Base-by-base conservation (phyloP, 2,888 invertebrate genomes). In the Stegana nigrithorax region DNA sequence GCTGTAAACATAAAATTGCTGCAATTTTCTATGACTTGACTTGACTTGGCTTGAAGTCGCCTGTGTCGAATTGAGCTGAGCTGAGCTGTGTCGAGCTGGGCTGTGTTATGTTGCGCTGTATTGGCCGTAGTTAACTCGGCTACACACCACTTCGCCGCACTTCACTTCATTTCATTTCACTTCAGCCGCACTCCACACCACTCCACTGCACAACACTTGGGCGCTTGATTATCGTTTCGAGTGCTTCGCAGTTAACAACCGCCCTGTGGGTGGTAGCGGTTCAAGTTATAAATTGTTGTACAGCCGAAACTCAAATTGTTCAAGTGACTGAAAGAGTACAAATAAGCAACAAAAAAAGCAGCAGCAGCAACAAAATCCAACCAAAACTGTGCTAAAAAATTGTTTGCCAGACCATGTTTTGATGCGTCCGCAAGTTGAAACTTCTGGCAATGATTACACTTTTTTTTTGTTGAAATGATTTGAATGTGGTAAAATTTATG, bases 1-100 rank as follows among this genome's bases (percentile, higher is more conserved):
- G 78, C 77, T 80, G 77, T 77, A 76, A 80, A 78, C 72, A 70
- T 78, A 73, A 77, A 77, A 77, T 77, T 77, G 80, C 75, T 60
- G 77, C 78, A 80, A 77, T 77, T 77, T 77, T 80, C 78, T 72
- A 78, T 80, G 73, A 73, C 78, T 79, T 45, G 75, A 62, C 78
- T 75, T 73, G 68, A 78, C 70, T 78, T 50, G 50, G 50, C 50
- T n/a, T 23, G 25, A 29, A 36, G 32, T 32, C 47, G 62, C 47
- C 59, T 47, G 67, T 57, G 64, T 59, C 36, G 45, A 53, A 51
- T 51, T 6, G 14, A 14, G 45, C 23, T 21, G 10, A 19, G 42
- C n/a, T 45, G 17, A 5, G 32, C 1, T 10, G 51, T 17, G 42
- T 27, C 6, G 2, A 14, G n/a, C 27, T 27, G 51, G 7, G 7